These are phyloP conservation scores for Pyrochroa serraticornis DNA, from an alignment of 2,888 invertebrate genomes.

Conservation along the genomic window DNA sequence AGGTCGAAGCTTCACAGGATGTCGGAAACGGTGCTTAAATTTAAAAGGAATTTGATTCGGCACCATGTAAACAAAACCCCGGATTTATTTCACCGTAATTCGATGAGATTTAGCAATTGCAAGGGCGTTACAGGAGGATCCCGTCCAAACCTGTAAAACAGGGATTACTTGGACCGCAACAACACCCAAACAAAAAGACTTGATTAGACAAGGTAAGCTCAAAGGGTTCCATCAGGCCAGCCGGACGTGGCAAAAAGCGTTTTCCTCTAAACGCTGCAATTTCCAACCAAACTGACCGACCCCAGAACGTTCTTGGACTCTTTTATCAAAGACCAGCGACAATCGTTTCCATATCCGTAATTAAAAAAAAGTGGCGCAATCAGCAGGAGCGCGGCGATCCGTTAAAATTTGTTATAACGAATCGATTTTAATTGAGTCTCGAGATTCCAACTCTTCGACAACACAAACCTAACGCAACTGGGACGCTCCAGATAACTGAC, in stretches of 20 bases:
- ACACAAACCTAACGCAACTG: too few species aligned
- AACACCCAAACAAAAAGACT: slow-evolving; percentile 18
- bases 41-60: background rate
- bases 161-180: slow-evolving; percentile 23
- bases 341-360: too few species aligned
- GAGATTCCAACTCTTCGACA: too few species aligned
- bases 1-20: too few species aligned
- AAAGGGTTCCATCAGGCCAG: slow-evolving; percentile 17
- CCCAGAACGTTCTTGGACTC: background rate
- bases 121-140: slow-evolving; percentile 15
- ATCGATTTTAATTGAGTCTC: too few species aligned
- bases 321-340: too few species aligned
- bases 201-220: slow-evolving; percentile 24
- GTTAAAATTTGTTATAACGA: too few species aligned
- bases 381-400: too few species aligned
- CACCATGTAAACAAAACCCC: slow-evolving; percentile 14
- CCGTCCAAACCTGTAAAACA: slow-evolving; percentile 22
- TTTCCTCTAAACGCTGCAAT: slow-evolving; percentile 11
- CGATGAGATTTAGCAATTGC: slow-evolving; percentile 24
- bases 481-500: too few species aligned
- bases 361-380: too few species aligned
- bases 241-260: slow-evolving; percentile 10
- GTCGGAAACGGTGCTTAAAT: too few species aligned
- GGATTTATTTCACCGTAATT: slow-evolving; percentile 12
- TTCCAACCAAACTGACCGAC: slow-evolving; percentile 7